Base-by-base conservation (phyloP, 2,113 vertebrate species). In the Rhagologus leucostigma region DNA sequence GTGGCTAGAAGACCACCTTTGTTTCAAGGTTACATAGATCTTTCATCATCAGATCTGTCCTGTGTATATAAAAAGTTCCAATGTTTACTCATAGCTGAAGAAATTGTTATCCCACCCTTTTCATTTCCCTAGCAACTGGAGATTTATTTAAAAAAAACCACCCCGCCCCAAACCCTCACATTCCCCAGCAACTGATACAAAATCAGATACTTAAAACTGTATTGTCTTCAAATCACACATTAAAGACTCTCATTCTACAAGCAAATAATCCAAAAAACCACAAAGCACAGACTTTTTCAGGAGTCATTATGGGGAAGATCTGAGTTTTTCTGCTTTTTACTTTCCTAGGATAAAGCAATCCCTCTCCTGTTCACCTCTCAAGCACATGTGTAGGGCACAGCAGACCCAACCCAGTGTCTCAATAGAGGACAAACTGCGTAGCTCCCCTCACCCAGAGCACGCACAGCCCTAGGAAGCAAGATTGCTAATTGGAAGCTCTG, bases 401-500 rank as follows among this genome's bases (percentile, higher is more conserved):
- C 52, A 79, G 52, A 75, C 16, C 37, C 8, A 33, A 57, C 37
- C 44, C 63, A 19, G 14, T 41, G 53, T 62, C 91, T 85, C 47
- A 52, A 0, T 1, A 79, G n/a, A 44, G 24, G 85, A 81, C 55
- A 95, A 95, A 91, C 17, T 75, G 46, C 75, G 63, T 1, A 30
- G 55, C 8, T n/a, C n/a, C n/a, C n/a, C 74, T 79, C 65, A 82
- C 22, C n/a, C 56, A 64, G 42, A 78, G 35, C 79, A 63, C 26
- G 80, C 1, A 27, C 47, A 65, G 41, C 55, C 50, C 49, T 70
- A 41, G 30, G 63, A 68, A 87, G 73, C 26, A 79, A 33, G 37
- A 59, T 87, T 91, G 59, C 65, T 96, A 92, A 96, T 90, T 27
- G 30, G 81, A 88, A 35, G 62, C 88, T 94, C 62, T 81, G 77